A percentile compares a stretch with the other conserved stretches of the same genome.
phyloP scores from a whole-genome alignment of 2,888 invertebrate genomes.

The Mamestra brassicae region DNA sequence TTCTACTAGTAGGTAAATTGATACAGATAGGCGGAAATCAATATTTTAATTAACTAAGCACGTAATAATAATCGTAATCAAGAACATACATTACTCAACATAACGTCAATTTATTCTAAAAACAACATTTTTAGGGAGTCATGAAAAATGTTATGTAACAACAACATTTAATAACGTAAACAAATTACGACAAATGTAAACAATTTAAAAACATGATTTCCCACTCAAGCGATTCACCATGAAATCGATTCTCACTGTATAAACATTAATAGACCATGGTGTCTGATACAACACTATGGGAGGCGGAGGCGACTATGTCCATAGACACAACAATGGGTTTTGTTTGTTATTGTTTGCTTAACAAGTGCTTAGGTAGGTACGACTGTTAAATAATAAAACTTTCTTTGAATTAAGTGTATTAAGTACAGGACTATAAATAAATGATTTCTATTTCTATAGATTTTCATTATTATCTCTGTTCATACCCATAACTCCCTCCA shows the following conservation, averaged over 20 bases:
- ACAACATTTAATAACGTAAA: constrained; percentile 2
- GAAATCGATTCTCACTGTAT: constrained; percentile 51
- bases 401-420: constrained; percentile 10
- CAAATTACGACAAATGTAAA: background rate
- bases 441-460: too few relatives aligned
- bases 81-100: background rate
- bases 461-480: background rate
- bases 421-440: too few relatives aligned
- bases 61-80: background rate
- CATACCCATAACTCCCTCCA: background rate
- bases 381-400: constrained; percentile 19
- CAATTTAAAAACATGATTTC: constrained; percentile 25
- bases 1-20: constrained; percentile 21
- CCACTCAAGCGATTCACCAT: constrained; percentile 37
- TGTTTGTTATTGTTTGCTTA: constrained; percentile 45
- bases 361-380: background rate
- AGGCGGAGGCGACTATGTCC: background rate
- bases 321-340: constrained; percentile 41
- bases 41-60: constrained; percentile 13
- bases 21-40: constrained; percentile 9
- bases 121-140: background rate
- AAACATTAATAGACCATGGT: constrained; percentile 5
- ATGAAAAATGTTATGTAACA: background rate
- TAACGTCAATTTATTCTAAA: background rate
- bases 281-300: constrained; percentile 26